phyloP scores from a whole-genome alignment of 2,888 invertebrate species.

The Neria commutata region DNA sequence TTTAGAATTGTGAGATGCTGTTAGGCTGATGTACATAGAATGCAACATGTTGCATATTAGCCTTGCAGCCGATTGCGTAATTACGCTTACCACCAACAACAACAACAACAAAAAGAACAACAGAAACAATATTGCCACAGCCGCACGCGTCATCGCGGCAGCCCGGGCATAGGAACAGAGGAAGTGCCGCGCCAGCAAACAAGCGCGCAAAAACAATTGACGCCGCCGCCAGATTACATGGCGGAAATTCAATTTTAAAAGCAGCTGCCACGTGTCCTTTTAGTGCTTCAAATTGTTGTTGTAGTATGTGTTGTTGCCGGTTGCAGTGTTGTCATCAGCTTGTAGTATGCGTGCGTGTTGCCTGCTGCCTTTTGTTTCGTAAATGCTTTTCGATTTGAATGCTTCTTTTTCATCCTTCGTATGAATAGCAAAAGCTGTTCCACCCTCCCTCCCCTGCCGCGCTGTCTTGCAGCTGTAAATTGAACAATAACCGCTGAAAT shows the following conservation, averaged over 20 bases:
- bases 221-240: conserved; percentile 43
- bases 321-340: conserved; percentile 11
- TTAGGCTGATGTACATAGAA: too few relatives aligned
- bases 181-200: too few relatives aligned
- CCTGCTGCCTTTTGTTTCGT: conserved; percentile 6
- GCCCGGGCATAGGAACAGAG: too few relatives aligned
- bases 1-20: too few relatives aligned
- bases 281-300: conserved; percentile 58
- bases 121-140: too few relatives aligned
- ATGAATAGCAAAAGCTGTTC: conserved; percentile 44
- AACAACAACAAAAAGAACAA: too few relatives aligned
- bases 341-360: conserved; percentile 11
- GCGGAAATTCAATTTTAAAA: conserved; percentile 62
- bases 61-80: too few relatives aligned
- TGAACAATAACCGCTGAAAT: conserved; percentile 49
- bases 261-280: conserved; percentile 61
- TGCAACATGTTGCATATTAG: too few relatives aligned
- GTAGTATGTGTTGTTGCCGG: neutral
- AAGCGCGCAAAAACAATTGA: conserved; percentile 38
- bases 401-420: conserved; percentile 18
- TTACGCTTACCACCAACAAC: too few relatives aligned
- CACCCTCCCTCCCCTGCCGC: too few relatives aligned
- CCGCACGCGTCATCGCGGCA: too few relatives aligned
- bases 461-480: conserved; percentile 39
- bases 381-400: conserved; percentile 26